A percentile compares a stretch with the other conserved stretches of the same genome.
phyloP scores from a whole-genome alignment of 2,888 invertebrate genomes.

The Adineta ricciae region DNA sequence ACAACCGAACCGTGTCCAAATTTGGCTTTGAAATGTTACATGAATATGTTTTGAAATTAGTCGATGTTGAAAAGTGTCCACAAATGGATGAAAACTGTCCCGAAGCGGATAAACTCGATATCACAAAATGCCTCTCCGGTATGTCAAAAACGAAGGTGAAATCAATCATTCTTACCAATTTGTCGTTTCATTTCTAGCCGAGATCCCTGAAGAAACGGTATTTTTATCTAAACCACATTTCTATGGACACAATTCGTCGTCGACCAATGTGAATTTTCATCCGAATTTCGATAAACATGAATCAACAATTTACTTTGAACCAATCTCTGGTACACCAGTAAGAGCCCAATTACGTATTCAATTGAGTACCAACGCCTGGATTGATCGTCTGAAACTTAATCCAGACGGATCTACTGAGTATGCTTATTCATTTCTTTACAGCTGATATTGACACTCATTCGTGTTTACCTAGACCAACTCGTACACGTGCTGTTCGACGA shows the following conservation, averaged over 20 bases:
- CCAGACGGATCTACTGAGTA: not conserved
- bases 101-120: not conserved
- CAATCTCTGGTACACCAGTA: not conserved
- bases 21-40: not conserved
- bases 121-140: not conserved
- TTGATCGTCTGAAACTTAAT: not conserved
- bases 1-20: not conserved
- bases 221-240: slow-evolving; percentile 6
- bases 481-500: not conserved
- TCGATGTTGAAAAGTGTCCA: not conserved
- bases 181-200: not conserved
- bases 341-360: slow-evolving; percentile 2
- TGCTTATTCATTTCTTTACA: not conserved
- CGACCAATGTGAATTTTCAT: not conserved
- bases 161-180: too few relatives aligned
- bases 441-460: not conserved
- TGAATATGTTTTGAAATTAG: slow-evolving; percentile 15
- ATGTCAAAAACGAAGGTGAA: too few relatives aligned
- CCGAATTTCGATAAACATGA: slow-evolving; percentile 2
- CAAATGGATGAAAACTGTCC: not conserved
- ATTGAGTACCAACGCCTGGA: not conserved
- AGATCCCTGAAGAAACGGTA: not conserved
- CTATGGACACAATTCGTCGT: not conserved
- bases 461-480: not conserved
- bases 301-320: slow-evolving; percentile 18